Percentiles rank a stretch among this genome's conserved stretches.
Conservation (phyloP, 2,888 invertebrate species). For the Conus canariensis region DNA sequence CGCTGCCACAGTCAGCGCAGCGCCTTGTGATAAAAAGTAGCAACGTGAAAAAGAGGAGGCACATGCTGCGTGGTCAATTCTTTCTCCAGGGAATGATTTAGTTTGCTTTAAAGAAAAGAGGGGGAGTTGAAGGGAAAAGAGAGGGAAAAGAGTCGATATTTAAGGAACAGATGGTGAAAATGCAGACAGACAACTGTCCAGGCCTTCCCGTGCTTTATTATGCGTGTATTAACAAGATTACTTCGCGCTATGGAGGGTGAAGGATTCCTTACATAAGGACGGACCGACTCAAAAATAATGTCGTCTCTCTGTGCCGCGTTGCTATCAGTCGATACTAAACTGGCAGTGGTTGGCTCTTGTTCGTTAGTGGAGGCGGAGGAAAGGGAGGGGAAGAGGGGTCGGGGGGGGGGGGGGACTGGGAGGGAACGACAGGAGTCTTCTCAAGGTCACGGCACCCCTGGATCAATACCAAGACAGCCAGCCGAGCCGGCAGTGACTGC, state of each 20-base stretch:
- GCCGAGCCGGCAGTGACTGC: not conserved
- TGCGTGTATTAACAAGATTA: not conserved
- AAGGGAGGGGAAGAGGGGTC: not conserved
- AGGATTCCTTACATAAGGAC: not conserved
- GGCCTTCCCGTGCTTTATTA: too few relatives aligned
- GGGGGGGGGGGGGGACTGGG: not conserved
- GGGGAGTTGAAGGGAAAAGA: not conserved
- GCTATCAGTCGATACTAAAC: not conserved
- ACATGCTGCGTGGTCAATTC: constrained; percentile 2
- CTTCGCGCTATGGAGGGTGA: not conserved
- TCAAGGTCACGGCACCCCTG: not conserved
- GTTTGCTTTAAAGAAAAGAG: not conserved
- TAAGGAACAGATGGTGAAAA: too few relatives aligned
- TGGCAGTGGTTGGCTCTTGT: not conserved
- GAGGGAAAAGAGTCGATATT: not conserved
- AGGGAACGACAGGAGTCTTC: not conserved
- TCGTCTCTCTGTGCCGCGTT: not conserved
- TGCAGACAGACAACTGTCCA: too few relatives aligned
- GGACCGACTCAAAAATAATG: not conserved
- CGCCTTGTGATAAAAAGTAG: constrained; percentile 13
- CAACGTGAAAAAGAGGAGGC: constrained; percentile 6
- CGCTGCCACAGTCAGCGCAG: not conserved
- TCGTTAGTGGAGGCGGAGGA: not conserved
- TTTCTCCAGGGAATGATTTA: not conserved
- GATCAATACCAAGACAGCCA: constrained; percentile 21